Evolutionary conservation across 2,113 vertebrate genomes (phyloP).

Genomic region (Cyanoderma ruficeps): DNA sequence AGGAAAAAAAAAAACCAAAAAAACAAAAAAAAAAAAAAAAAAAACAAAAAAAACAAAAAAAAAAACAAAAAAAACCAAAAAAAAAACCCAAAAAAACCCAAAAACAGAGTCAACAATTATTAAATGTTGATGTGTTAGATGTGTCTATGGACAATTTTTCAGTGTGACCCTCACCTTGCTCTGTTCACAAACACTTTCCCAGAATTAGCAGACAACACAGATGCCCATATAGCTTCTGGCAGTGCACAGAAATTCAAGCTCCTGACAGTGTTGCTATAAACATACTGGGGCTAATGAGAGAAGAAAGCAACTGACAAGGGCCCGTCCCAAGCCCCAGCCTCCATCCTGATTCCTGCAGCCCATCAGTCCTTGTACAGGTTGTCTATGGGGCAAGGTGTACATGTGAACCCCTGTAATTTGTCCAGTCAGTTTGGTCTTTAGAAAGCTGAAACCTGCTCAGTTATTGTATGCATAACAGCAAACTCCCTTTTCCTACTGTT

Average conservation of each 20-base stretch:
- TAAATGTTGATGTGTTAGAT: neutral
- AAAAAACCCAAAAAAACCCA: no score
- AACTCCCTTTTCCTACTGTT: neutral
- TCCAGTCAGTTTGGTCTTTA: neutral
- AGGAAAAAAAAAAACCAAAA: neutral
- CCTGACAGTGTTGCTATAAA: neutral
- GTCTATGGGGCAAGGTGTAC: neutral
- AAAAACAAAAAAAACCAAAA: no score
- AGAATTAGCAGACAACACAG: neutral
- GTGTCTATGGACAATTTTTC: neutral
- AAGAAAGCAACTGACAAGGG: accelerated
- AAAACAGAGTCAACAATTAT: neutral
- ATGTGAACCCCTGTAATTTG: neutral
- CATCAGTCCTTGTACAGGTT: neutral
- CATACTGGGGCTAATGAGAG: neutral
- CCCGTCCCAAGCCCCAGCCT: neutral
- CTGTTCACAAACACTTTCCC: neutral
- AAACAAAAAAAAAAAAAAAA: no score
- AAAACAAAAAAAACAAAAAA: no score
- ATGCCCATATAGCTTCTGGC: neutral
- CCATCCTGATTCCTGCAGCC: neutral
- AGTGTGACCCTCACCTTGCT: neutral
- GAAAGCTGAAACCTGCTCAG: neutral
- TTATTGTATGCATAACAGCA: neutral
- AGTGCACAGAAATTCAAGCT: neutral